Base-by-base conservation (phyloP, 2,797 vertebrate species). In the Gymnothorax javanicus region DNA sequence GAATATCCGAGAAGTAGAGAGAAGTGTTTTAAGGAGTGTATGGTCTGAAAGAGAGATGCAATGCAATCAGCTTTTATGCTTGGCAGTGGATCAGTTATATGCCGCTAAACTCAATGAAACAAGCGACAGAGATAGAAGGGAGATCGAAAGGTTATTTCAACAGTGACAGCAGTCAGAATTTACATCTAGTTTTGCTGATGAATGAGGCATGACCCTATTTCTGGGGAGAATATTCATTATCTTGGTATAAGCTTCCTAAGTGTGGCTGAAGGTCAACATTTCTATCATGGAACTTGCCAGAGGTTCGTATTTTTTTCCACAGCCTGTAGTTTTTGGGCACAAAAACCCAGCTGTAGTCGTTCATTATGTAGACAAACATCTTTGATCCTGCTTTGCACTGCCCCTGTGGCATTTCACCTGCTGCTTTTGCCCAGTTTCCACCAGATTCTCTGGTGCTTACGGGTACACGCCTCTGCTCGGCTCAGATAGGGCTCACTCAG, bases 81-180 rank as follows among this genome's bases (percentile, higher is more conserved):
- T 56, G 77, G 77, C 77, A 81, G 52, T 56, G 17, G 52, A 81
- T 81, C 52, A 81, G 50, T 77, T 50, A 81, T 81, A 81, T 56
- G 1, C 11, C 77, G 23, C 77, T 25, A 56, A 81, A 12, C 77
- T 56, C 20, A n/a, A 77, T 43, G 27, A 13, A 79, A 79, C 52
- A n/a, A 33, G 27, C 69, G 17, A 52, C 7, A 77, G 33, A 56
- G 77, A 56, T 52, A 54, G 77, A 25, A 81, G 50, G 52, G 52
- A 81, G 77, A 56, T 54, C 56, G 50, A 81, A 81, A 81, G 77
- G 77, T 54, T 81, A 52, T 56, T 56, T 52, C 8, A n/a, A 54
- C 77, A 81, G 17, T 81, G 77, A 56, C 17, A 81, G 77, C 77
- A 11, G 23, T 20, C 77, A 56, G 20, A 81, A 54, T 81, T 81